Conservation (phyloP, 2,888 invertebrate species). For the Brenthis ino region DNA sequence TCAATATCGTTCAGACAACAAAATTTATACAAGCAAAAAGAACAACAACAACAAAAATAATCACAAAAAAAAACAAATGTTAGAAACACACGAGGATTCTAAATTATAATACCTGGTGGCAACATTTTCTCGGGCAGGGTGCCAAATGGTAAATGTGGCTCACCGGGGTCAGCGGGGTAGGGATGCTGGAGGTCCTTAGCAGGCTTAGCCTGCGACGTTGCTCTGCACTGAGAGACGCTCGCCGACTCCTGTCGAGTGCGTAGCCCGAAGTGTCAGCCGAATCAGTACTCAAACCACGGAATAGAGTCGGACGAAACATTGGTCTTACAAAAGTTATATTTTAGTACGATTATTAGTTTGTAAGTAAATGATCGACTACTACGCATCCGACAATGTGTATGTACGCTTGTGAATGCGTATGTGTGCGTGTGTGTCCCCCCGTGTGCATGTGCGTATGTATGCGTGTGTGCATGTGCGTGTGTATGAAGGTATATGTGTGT, state of each 20-base stretch:
- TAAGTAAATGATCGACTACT: neutral
- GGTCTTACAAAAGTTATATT: constrained; percentile 22
- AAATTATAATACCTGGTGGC: constrained; percentile 69
- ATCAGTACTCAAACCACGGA: constrained; percentile 66
- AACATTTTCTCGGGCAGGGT: constrained; percentile 80
- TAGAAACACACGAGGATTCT: constrained; percentile 36
- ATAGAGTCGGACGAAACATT: constrained; percentile 71
- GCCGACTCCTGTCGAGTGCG: constrained; percentile 74
- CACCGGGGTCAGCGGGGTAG: constrained; percentile 74
- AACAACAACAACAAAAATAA: neutral
- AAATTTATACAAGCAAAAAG: neutral
- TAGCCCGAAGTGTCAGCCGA: constrained; percentile 63
- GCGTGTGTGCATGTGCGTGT: too few species aligned
- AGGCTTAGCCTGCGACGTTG: constrained; percentile 71
- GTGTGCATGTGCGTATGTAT: too few species aligned
- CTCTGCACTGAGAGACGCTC: constrained; percentile 73
- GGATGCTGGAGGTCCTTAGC: constrained; percentile 69
- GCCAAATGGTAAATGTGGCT: constrained; percentile 83
- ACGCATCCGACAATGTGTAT: neutral
- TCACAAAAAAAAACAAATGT: constrained; percentile 16
- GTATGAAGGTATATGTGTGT: too few species aligned
- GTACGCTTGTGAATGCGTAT: too few species aligned
- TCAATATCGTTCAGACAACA: neutral
- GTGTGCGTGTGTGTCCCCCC: too few species aligned
- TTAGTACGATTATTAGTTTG: constrained; percentile 30